Evolutionary conservation across 2,113 vertebrate species (phyloP).

Genomic region (Canis aureus): DNA sequence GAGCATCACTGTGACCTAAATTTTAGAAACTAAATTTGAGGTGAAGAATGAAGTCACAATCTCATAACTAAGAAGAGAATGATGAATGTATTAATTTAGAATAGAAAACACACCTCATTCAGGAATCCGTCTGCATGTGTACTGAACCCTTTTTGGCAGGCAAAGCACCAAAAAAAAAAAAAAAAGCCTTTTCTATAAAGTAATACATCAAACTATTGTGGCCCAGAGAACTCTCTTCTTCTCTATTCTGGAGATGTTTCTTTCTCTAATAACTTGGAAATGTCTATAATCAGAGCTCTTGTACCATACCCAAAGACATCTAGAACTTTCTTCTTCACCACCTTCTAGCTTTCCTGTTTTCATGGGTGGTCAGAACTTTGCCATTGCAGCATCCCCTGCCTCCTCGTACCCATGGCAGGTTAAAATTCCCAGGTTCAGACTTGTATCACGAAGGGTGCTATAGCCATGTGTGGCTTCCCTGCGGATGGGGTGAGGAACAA

Average conservation of each 20-base stretch:
- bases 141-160: not conserved
- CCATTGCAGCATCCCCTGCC: not conserved
- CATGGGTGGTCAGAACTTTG: not conserved
- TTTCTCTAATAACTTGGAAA: constrained; percentile 41
- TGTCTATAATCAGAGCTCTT: not conserved
- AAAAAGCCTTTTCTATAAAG: not conserved
- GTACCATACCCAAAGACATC: not conserved
- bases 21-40: constrained; percentile 19
- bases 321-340: not conserved
- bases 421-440: not conserved
- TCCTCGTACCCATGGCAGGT: not conserved
- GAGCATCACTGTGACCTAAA: not conserved
- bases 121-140: not conserved
- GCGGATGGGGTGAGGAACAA: not conserved
- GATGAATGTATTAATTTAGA: not conserved
- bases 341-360: not conserved
- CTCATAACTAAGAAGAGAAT: not conserved
- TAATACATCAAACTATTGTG: not conserved
- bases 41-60: not conserved
- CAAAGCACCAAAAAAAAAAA: constrained; percentile 1
- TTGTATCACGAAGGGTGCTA: not conserved
- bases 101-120: not conserved
- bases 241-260: not conserved
- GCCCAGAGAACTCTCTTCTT: not conserved
- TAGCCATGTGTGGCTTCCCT: not conserved